Conservation (phyloP, 2,113 vertebrate species). For the Patagioenas fasciata region DNA sequence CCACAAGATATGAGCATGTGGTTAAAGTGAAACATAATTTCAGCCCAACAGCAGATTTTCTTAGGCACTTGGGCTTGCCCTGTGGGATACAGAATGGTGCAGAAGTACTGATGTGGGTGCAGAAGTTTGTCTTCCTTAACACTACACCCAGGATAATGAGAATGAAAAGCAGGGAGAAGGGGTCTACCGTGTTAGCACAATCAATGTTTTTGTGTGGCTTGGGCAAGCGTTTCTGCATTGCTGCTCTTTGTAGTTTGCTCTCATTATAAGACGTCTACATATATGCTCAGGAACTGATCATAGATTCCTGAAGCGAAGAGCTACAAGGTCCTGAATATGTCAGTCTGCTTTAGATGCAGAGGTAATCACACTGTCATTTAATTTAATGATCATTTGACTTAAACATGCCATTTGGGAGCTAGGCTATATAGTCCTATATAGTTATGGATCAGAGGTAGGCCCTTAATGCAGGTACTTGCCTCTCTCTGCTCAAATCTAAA, state of each 20-base stretch:
- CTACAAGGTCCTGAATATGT: not conserved
- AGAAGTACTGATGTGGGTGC: not conserved
- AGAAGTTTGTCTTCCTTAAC: not conserved
- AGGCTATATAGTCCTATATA: not conserved
- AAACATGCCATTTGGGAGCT: not conserved
- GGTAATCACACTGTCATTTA: not conserved
- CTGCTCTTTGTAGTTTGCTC: not conserved
- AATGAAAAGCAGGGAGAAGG: not conserved
- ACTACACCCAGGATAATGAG: not conserved
- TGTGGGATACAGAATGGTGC: accelerated
- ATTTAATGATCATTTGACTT: not conserved
- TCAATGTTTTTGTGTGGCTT: not conserved
- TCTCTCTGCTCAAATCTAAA: not conserved
- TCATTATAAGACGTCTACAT: not conserved
- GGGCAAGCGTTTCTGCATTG: not conserved
- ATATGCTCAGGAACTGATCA: not conserved
- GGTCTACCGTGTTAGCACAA: not conserved
- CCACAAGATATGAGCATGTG: not conserved
- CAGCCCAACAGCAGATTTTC: not conserved
- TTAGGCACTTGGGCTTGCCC: not conserved
- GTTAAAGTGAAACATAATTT: not conserved
- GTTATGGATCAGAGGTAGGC: not conserved
- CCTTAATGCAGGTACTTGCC: not conserved
- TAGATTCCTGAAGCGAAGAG: not conserved
- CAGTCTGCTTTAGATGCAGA: not conserved